These are phyloP conservation scores for Drosophila melanocephala DNA, from an alignment of 2,888 invertebrate species.

Conservation along the genomic window DNA sequence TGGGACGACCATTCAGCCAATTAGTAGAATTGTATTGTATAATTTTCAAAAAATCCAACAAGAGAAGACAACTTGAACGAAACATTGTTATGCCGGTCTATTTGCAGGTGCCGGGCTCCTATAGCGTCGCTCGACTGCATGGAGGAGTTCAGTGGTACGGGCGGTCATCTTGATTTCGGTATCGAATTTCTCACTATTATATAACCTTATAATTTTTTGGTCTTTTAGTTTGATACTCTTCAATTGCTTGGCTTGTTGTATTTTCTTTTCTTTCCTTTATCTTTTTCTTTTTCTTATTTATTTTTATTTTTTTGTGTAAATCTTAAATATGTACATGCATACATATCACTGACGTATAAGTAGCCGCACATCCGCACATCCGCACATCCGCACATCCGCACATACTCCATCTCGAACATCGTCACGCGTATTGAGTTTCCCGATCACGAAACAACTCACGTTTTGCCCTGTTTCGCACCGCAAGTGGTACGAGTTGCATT, in stretches of 20 bases:
- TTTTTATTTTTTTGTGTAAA: background rate
- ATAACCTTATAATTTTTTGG: constrained; percentile 71
- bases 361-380: background rate
- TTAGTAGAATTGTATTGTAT: background rate
- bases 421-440: constrained; percentile 3
- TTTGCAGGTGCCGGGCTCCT: constrained; percentile 93
- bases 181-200: constrained; percentile 84
- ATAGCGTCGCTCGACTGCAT: constrained; percentile 97
- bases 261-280: background rate
- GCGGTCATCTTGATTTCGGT: constrained; percentile 87
- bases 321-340: constrained; percentile 22
- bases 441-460: constrained; percentile 8
- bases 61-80: background rate
- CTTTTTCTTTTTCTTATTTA: background rate
- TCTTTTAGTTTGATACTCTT: constrained; percentile 57
- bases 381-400: background rate
- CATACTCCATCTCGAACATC: background rate
- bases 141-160: constrained; percentile 94
- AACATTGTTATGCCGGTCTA: constrained; percentile 1
- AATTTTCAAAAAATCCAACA: background rate
- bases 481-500: constrained; percentile 6
- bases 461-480: background rate
- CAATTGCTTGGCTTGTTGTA: constrained; percentile 54
- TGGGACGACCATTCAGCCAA: background rate
- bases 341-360: constrained; percentile 14